These are phyloP conservation scores for Salmo trutta DNA, from an alignment of 2,797 vertebrate genomes.

Conservation along the genomic window DNA sequence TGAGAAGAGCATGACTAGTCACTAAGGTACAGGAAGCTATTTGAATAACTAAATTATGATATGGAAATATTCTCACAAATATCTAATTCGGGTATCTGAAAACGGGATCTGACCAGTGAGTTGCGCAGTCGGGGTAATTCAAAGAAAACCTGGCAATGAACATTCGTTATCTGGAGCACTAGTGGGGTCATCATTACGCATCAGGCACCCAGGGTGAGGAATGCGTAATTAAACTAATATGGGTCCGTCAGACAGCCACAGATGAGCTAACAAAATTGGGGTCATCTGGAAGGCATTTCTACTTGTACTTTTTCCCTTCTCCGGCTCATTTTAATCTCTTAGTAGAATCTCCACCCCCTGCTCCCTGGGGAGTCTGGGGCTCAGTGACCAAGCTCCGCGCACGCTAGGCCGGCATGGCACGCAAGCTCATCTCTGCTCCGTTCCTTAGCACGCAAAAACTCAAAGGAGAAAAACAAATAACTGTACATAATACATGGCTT, in stretches of 20 bases:
- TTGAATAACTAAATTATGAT: too few relatives aligned
- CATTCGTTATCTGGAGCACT: not conserved
- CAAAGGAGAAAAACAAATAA: constrained; percentile 60
- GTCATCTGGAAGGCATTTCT: constrained; percentile 84
- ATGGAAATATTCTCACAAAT: too few relatives aligned
- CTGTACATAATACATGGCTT: constrained; percentile 65
- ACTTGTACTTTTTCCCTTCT: constrained; percentile 60
- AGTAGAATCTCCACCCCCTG: constrained; percentile 57
- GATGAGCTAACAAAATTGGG: constrained; percentile 68
- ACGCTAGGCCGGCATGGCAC: constrained; percentile 75
- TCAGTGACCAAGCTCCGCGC: constrained; percentile 71
- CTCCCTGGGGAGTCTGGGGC: constrained; percentile 74
- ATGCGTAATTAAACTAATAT: constrained; percentile 35
- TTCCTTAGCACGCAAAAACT: constrained; percentile 59
- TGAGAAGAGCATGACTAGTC: too few relatives aligned
- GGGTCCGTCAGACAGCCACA: constrained; percentile 53
- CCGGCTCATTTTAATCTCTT: constrained; percentile 79
- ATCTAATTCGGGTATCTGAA: not conserved
- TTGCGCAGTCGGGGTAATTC: not conserved
- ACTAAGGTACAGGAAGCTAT: too few relatives aligned
- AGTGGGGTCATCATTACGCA: constrained; percentile 10
- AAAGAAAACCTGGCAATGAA: constrained; percentile 1
- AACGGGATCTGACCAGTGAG: not conserved
- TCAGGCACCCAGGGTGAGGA: constrained; percentile 35
- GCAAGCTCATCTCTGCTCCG: constrained; percentile 73